phyloP scores from a whole-genome alignment of 2,113 vertebrate species.

The Formicarius rufipectus region DNA sequence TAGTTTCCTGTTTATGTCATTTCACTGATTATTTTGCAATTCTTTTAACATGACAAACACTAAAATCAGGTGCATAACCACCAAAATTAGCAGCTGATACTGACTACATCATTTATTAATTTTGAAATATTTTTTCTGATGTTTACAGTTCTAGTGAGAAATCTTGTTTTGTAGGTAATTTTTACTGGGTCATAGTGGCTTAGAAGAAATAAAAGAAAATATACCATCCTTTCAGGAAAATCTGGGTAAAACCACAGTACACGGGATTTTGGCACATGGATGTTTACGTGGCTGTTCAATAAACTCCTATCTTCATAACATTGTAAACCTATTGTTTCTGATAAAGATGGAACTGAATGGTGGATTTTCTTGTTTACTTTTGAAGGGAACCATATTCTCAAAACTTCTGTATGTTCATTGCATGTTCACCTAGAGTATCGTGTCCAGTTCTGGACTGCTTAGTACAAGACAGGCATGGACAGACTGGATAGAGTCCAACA shows the following conservation, averaged over 20 bases:
- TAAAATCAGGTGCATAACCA: background rate
- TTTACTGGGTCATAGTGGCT: background rate
- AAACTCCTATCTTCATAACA: background rate
- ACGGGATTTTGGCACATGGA: rapidly evolving
- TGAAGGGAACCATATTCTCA: background rate
- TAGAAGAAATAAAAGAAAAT: background rate
- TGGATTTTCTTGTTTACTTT: background rate
- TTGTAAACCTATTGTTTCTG: background rate
- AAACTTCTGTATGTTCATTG: background rate
- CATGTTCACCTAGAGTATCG: background rate
- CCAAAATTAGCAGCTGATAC: background rate
- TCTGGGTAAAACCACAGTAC: background rate
- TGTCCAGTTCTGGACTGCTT: background rate
- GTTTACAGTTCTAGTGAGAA: background rate
- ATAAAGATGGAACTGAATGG: background rate
- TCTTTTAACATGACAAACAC: background rate
- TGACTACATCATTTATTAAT: background rate
- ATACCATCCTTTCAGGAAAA: background rate
- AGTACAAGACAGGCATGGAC: background rate
- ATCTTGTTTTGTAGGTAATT: background rate
- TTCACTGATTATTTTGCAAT: background rate
- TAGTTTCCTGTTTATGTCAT: background rate
- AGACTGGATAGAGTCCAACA: background rate
- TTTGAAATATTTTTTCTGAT: background rate
- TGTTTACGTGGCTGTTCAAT: background rate